Evolutionary conservation across 2,888 invertebrate genomes (phyloP), one percentile per base, ranked within the genome.

Genomic region (Rotaria socialis): DNA sequence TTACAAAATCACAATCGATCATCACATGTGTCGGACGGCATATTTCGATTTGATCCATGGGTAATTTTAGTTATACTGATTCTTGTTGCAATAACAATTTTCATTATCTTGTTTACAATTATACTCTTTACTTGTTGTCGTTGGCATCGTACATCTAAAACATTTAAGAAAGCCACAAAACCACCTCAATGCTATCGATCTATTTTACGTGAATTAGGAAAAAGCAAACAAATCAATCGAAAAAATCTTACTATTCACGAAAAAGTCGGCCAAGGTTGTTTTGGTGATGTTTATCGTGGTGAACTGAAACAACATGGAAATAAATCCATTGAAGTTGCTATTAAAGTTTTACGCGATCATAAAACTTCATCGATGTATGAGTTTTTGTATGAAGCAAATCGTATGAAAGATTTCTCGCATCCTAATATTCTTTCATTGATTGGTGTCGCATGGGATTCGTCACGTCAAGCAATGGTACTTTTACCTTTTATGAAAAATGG

Each of bases 391-490:
- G 93, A 93, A 89, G 93, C 92, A 0, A 89, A 92, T 85, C 91
- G 92, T 85, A 93, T 93, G 93, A 92, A 92, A 87, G 92, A 92
- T 87, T 92, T 93, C 88, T 90, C 92, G 87, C 93, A 93, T 89
- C 89, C 90, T 5, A 92, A 93, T 89, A 92, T 93, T 3, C 89
- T 93, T 8, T 89, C 90, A 7, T 89, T 92, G 85, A 90, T 92
- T 67, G 92, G 92, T 22, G 92, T 93, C 43, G 90, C 91, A 86
- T 90, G 92, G 80, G 91, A 91, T 43, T 89, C 90, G 43, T 90
- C 90, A 87, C 91, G 91, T 50, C 90, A 90, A 88, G 93, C 93
- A 2, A 90, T 92, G 87, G 92, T 93, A 41, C 90, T 93, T 58
- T 90, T 92, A 85, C 92, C 92, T 19, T 93, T 90, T 89, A 92